Conservation (phyloP, 2,888 invertebrate species). For the Caenorhabditis parvicauda region DNA sequence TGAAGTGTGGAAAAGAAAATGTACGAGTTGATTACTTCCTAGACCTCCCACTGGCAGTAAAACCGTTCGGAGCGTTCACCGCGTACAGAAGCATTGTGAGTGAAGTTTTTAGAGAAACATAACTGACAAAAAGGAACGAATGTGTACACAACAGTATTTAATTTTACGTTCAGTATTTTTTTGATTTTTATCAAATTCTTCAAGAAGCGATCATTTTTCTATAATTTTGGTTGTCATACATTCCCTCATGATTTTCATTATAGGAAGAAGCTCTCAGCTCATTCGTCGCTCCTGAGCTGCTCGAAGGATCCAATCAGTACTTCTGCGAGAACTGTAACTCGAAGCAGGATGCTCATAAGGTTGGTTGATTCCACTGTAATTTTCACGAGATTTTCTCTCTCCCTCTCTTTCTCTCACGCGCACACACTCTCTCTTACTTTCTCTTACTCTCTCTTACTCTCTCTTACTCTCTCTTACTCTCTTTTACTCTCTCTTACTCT, state of each 20-base stretch:
- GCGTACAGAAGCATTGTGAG: conserved; percentile 77
- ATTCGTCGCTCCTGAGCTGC: conserved; percentile 80
- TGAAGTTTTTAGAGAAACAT: conserved; percentile 32
- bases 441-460: no score
- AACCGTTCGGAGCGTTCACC: conserved; percentile 77
- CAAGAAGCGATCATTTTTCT: no score
- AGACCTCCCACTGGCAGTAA: conserved; percentile 81
- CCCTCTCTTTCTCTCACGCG: not conserved
- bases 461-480: no score
- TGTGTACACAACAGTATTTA: no score
- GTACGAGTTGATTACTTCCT: conserved; percentile 79
- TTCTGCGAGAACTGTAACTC: conserved; percentile 81
- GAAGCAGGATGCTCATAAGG: conserved; percentile 83
- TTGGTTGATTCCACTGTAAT: conserved; percentile 20
- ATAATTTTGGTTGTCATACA: not conserved
- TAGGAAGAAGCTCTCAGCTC: conserved; percentile 79
- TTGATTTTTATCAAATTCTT: not conserved
- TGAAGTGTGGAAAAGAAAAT: conserved; percentile 78
- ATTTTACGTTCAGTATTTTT: conserved; percentile 5
- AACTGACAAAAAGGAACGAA: no score
- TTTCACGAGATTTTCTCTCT: not conserved
- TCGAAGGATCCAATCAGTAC: conserved; percentile 83
- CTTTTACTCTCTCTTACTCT: no score
- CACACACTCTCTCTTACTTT: no score
- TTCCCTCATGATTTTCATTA: conserved; percentile 28